Base-by-base conservation (phyloP, 1,140 invertebrate genomes). In the Venturia canescens region DNA sequence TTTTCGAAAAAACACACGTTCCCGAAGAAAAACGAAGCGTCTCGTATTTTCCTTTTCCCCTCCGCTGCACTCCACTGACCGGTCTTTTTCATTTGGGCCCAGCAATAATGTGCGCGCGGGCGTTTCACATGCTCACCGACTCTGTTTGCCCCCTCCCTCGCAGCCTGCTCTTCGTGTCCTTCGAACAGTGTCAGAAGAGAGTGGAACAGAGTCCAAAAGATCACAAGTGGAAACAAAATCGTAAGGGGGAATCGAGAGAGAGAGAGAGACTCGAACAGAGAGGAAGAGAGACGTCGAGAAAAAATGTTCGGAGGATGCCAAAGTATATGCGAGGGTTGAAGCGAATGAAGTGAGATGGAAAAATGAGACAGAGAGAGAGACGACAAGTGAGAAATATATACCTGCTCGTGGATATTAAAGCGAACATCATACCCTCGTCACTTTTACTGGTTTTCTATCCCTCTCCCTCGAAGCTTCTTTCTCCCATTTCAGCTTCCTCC, bases 391-490 rank as follows among this genome's bases (percentile, higher is more conserved):
- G 86, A 86, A 63, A 84, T 84, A 84, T 90, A 89, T 91, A 91
- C 89, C 90, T 91, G 90, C 89, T 87, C 88, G 87, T 88, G 87
- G 89, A 89, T 89, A 90, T 90, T 91, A 90, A 90, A 89, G 87
- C 87, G 86, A 90, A 89, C 89, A 90, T 90, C 89, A 90, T 90
- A 91, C 90, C 90, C 90, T 90, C 89, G 89, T 91, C 90, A 91
- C 87, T 90, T 88, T 88, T 88, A 87, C 89, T 86, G 86, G 84
- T 76, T 82, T 82, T 84, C 75, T 60, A 72, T 29, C 53, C 63
- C 82, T 74, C 72, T 48, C 74, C 16, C 50, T 26, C 26, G 29
- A 15, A 63, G 23, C 18, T 63, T 31, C 27, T 77, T 29, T 63
- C 34, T 75, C 48, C 6, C 44, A 50, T 50, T 50, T 50, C 48